These are phyloP conservation scores for Scolopax mira DNA, from an alignment of 2,113 vertebrate species.

Conservation along the genomic window DNA sequence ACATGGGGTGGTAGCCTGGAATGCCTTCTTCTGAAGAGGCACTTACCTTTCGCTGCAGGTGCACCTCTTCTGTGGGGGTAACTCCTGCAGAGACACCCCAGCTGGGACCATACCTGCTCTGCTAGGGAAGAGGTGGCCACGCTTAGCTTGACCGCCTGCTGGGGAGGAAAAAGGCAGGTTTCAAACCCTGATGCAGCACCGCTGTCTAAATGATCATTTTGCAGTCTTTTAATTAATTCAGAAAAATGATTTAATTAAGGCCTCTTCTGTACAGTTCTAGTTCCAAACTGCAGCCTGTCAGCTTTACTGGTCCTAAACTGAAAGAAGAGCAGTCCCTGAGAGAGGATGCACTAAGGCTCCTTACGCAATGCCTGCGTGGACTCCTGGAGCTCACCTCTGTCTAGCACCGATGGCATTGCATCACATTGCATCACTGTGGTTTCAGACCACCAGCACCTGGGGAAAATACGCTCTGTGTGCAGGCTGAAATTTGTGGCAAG, in stretches of 20 bases:
- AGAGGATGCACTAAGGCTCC: neutral
- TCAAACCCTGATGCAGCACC: neutral
- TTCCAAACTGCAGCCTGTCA: neutral
- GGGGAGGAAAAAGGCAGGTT: neutral
- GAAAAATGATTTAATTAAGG: slow-evolving; percentile 45
- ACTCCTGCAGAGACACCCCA: neutral
- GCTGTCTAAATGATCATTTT: neutral
- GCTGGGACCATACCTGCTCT: neutral
- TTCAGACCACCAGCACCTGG: neutral
- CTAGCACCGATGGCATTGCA: neutral
- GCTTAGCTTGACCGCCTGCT: neutral
- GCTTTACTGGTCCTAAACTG: neutral
- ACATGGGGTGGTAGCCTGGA: neutral
- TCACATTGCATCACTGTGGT: neutral
- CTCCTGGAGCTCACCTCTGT: neutral
- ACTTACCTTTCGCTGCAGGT: neutral
- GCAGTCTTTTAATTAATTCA: slow-evolving; percentile 43
- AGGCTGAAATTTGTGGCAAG: neutral
- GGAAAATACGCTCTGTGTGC: neutral
- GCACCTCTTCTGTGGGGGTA: neutral
- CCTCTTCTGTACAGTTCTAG: neutral
- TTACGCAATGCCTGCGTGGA: neutral
- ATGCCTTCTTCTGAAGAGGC: neutral
- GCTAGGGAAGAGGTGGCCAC: neutral
- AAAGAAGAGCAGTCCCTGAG: neutral